Percentiles rank a stretch among this genome's conserved stretches.
phyloP scores from a whole-genome alignment of 2,888 invertebrate species.

The Nudaria mundana region DNA sequence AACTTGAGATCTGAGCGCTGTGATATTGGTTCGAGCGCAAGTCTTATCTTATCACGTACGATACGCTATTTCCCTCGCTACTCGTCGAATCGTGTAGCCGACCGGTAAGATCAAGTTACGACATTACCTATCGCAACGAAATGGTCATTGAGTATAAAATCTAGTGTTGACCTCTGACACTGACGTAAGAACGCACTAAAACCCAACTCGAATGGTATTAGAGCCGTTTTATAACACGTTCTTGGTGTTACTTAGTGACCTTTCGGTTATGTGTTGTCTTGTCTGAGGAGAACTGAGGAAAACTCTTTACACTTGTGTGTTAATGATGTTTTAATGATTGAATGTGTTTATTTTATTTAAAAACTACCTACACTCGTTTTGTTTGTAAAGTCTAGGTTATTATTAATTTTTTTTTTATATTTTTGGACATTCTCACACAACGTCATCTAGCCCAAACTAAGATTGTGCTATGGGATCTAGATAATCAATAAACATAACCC shows the following conservation, averaged over 20 bases:
- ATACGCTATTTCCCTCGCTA: too few relatives aligned
- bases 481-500: too few relatives aligned
- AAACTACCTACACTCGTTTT: too few relatives aligned
- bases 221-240: conserved; percentile 34
- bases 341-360: too few relatives aligned
- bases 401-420: too few relatives aligned
- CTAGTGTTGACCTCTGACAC: conserved; percentile 42
- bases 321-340: not conserved
- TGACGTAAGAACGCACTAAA: conserved; percentile 33
- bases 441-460: too few relatives aligned
- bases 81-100: too few relatives aligned
- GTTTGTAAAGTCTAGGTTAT: not conserved
- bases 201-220: conserved; percentile 26
- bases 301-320: conserved; percentile 11
- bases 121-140: conserved; percentile 38
- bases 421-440: too few relatives aligned
- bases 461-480: too few relatives aligned
- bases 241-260: conserved; percentile 31
- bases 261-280: conserved; percentile 22
- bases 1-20: too few relatives aligned
- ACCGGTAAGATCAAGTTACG: conserved; percentile 27
- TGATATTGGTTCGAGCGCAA: too few relatives aligned
- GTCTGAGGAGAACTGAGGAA: conserved; percentile 32
- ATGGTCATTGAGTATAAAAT: conserved; percentile 45
- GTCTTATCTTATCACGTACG: too few relatives aligned